Base-by-base conservation (phyloP, 1,140 invertebrate species). In the Drosophila rhopaloa region DNA sequence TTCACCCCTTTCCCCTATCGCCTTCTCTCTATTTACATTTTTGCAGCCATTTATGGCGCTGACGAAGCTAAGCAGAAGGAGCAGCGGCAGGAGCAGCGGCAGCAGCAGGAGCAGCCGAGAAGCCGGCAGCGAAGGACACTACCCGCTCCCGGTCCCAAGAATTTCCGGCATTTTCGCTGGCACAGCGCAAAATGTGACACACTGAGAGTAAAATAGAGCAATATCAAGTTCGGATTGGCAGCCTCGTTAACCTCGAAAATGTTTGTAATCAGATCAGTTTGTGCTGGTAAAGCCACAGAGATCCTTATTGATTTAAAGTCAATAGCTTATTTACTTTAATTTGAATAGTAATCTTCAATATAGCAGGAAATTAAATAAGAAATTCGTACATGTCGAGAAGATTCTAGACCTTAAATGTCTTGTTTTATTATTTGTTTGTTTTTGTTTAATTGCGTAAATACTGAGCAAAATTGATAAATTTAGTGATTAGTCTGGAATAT, bases 121-220 rank as follows among this genome's bases (percentile, higher is more conserved):
- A 47, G 32, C 11, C 16, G 35, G 54, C 16, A 10, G 40, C 32
- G n/a, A 47, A 57, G 54, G 37, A 76, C 56, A 51, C 27, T 53
- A 43, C 44, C 24, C 79, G 68, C 53, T 55, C 60, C 76, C 61
- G 58, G 79, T 60, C 56, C 41, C 56, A 61, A 76, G 84, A 88
- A 88, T 88, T 79, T 80, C 76, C 73, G 88, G 65, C 60, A 89
- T 86, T 85, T 79, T 59, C 73, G 82, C 74, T 84, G 66, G 61
- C 72, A 47, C 62, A 71, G 60, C 73, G 37, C 57, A 65, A 61
- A 65, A 27, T 60, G 47, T 14, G 19, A 11, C 2, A 11, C 50
- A 76, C 46, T 43, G 29, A 37, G 48, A 44, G 32, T 9, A 13
- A 38, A 13, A 14, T 53, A 56, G 14, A 43, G 40, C 38, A 7